A percentile compares a stretch with the other conserved stretches of the same genome.
Conservation (phyloP, 2,888 invertebrate species). For the Dolomedes plantarius region DNA sequence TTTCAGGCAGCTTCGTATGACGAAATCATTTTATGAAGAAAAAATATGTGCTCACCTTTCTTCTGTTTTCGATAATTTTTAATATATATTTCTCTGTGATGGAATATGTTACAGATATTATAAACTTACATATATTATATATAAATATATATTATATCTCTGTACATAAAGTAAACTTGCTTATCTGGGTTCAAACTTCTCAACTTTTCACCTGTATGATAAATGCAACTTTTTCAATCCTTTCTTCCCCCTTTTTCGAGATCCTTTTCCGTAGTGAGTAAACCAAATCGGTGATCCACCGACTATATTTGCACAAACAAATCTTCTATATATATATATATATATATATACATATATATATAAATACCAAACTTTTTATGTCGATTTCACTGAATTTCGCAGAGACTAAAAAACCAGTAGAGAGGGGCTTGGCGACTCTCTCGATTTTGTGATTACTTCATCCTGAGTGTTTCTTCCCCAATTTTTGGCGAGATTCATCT, state of each 20-base stretch:
- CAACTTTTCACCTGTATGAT: slow-evolving; percentile 67
- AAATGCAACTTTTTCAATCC: slow-evolving; percentile 54
- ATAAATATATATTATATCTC: slow-evolving; percentile 58
- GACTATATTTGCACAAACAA: slow-evolving; percentile 68
- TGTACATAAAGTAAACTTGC: slow-evolving; percentile 53
- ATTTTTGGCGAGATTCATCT: slow-evolving; percentile 15
- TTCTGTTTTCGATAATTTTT: slow-evolving; percentile 47
- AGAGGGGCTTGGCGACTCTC: neutral
- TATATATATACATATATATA: no score
- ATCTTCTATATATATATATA: slow-evolving; percentile 50
- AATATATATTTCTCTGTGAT: slow-evolving; percentile 68
- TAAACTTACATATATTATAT: slow-evolving; percentile 71
- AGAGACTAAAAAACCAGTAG: slow-evolving; percentile 8
- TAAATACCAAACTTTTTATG: slow-evolving; percentile 63
- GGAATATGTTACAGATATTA: slow-evolving; percentile 67
- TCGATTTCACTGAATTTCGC: slow-evolving; percentile 50
- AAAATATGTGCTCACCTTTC: slow-evolving; percentile 36
- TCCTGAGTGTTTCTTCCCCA: slow-evolving; percentile 62
- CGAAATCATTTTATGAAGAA: neutral
- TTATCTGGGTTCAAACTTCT: slow-evolving; percentile 45
- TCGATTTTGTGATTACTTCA: slow-evolving; percentile 63
- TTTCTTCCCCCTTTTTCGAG: slow-evolving; percentile 44
- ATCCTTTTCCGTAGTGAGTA: slow-evolving; percentile 44
- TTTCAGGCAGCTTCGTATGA: slow-evolving; percentile 20
- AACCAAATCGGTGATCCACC: slow-evolving; percentile 29